Evolutionary conservation across 2,797 vertebrate species (phyloP), one percentile per base, ranked within the genome.

Genomic region (Centropyge bicolor): DNA sequence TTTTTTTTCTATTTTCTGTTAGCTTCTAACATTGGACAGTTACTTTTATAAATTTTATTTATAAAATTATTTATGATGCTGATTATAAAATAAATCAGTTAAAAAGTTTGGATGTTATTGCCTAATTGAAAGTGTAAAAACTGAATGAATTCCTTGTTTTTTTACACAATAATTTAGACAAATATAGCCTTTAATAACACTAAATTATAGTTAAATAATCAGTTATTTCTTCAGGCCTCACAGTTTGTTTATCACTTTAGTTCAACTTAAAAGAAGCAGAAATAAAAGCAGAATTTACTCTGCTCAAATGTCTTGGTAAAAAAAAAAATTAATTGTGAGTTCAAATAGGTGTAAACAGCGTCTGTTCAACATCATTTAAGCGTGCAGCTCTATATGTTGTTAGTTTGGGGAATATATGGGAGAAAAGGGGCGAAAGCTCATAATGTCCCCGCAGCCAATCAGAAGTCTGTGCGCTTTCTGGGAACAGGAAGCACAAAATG

Each of bases 401-500:
- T 74, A 89, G 88, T 89, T 90, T 90, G 57, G 86, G 78, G 82
- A 87, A 84, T 88, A 84, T 88, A 88, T 74, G 70, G 76, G 72
- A 82, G 85, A 82, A 83, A 80, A 67, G 85, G 86, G 90, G 88
- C 88, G 86, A 91, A 82, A 59, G 81, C 89, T 86, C 82, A 71
- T 92, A 94, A 94, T 88, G 82, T 90, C 78, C 76, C 78, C 43
- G 64, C 74, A 94, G 92, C 93, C 94, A 95, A 94, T 95, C 91
- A 65, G 24, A 84, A 31, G 63, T 68, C 86, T 64, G 81, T 24
- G 76, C 68, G 61, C 82, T 70, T 43, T 89, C 87, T 92, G 86
- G 88, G 90, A 92, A 92, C 91, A 93, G 94, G 94, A 95, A 94
- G 89, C 91, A 24, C 88, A 90, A 90, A 31, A 93, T 88, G 90